Base-by-base conservation (phyloP, 2,888 invertebrate genomes). In the Allacma fusca region DNA sequence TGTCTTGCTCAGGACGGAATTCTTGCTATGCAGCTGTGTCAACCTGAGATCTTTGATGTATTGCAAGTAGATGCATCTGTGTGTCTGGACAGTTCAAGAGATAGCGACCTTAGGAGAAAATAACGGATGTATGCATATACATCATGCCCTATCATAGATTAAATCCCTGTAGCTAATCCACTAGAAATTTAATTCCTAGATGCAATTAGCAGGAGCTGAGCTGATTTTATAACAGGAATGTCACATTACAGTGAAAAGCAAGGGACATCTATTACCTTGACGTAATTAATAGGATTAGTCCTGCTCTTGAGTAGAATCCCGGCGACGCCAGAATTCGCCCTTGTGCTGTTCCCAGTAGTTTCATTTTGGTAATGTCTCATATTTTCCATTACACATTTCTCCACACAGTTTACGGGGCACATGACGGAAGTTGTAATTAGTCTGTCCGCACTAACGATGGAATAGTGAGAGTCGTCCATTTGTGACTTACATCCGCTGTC, bases 391-490 rank as follows among this genome's bases (percentile, higher is more conserved):
- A 50, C 50, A n/a, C 50, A 50, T n/a, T 50, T 13, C 50, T 50
- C 19, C n/a, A 50, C 50, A 50, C 7, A 50, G n/a, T 50, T 50
- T 13, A 50, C 19, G 26, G 26, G 50, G 57, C 21, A 72, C 29
- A 57, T 72, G 72, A 59, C 34, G 23, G 72, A 50, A 74, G 40
- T 74, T 65, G 74, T 74, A 64, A 74, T 74, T 74, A 74, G 74
- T 74, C 65, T 74, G 74, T 74, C 74, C n/a, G 21, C 21, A 65
- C 74, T 74, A 74, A 74, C 74, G 74, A 74, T 21, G 44, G 26
- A 23, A 59, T 64, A 62, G 73, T 73, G 62, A 73, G 62, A 40
- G 16, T 57, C n/a, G 50, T 50, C 50, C 19, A n/a, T 13, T 50
- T 50, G 50, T 50, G 19, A 19, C 50, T 50, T 50, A 26, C 23